phyloP scores from a whole-genome alignment of 2,888 invertebrate species.

The Lissonota sp. region DNA sequence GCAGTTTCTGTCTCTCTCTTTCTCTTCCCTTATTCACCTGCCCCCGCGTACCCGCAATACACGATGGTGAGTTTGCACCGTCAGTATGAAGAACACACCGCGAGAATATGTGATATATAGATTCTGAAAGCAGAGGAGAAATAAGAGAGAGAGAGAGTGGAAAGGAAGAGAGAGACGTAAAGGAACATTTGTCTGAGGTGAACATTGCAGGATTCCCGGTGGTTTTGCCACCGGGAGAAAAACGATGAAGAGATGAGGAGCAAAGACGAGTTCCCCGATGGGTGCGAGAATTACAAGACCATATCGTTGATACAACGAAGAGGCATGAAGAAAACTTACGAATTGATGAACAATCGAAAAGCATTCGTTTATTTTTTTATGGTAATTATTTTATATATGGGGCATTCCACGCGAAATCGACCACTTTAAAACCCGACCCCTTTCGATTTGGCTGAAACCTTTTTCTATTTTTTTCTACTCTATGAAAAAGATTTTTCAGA shows the following conservation, averaged over 20 bases:
- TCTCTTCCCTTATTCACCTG: conserved; percentile 41
- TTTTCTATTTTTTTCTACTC: no score
- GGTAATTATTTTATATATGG: no score
- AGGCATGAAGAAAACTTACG: no score
- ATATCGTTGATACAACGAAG: neutral
- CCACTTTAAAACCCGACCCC: no score
- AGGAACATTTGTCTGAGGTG: conserved; percentile 53
- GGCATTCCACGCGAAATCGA: no score
- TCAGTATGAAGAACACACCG: conserved; percentile 16
- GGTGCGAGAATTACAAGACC: conserved; percentile 24
- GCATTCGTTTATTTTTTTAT: no score
- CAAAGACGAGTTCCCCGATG: conserved; percentile 37
- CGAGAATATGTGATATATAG: neutral
- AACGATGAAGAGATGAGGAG: conserved; percentile 51
- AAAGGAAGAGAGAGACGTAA: conserved; percentile 31
- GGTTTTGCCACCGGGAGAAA: conserved; percentile 41
- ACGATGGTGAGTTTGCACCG: conserved; percentile 30
- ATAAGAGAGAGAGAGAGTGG: conserved; percentile 70
- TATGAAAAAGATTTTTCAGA: no score
- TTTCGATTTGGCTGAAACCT: no score
- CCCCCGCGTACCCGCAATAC: conserved; percentile 2
- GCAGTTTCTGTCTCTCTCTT: conserved; percentile 30
- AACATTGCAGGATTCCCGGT: conserved; percentile 40
- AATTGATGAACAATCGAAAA: no score
- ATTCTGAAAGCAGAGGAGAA: conserved; percentile 20